Evolutionary conservation across 2,888 invertebrate genomes (phyloP), one percentile per base, ranked within the genome.

Genomic region (Syrphus vitripennis): DNA sequence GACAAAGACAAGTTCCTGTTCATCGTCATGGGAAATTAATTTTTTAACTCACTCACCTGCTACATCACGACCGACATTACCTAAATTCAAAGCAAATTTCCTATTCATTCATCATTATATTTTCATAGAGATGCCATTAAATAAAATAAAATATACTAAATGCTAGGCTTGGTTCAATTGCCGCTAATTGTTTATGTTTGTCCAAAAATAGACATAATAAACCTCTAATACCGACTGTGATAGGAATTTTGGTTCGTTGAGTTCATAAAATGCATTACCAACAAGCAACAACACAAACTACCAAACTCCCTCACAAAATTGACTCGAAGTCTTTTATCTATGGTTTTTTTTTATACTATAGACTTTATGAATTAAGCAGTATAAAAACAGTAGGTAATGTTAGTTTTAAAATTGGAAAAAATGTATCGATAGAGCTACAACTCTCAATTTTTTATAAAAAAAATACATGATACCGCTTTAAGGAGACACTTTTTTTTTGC

Each of bases 11-110:
- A 75, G 53, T 75, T 31, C 57, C 67, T 57, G 57, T 26, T 29
- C 53, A 53, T 55, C 55, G 55, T 55, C 69, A 48, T 76, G 76
- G 76, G 76, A 69, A 76, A 45, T 76, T 26, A 57, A 29, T 34
- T 59, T 21, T 42, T 29, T 29, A 55, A 55, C 55, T 55, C 19
- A 21, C 34, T 74, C 72, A 74, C 72, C 42, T 48, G 40, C 16
- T 55, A 42, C 57, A 63, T 34, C 14, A 31, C 29, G 55, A 31
- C 29, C 29, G 55, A 31, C 29, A 31, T 55, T 57, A 55, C 45
- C n/a, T n/a, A n/a, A n/a, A 55, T 76, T 45, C 4, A 42, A 42
- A 42, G 16, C 16, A 12, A 40, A 40, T 70, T 21, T 40, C 55
- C 48, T 40, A 61, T 21, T 26, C 72, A 72, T 67, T 76, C 67